These are phyloP conservation scores for Alsophila aescularia DNA, from an alignment of 2,888 invertebrate species.

Conservation along the genomic window DNA sequence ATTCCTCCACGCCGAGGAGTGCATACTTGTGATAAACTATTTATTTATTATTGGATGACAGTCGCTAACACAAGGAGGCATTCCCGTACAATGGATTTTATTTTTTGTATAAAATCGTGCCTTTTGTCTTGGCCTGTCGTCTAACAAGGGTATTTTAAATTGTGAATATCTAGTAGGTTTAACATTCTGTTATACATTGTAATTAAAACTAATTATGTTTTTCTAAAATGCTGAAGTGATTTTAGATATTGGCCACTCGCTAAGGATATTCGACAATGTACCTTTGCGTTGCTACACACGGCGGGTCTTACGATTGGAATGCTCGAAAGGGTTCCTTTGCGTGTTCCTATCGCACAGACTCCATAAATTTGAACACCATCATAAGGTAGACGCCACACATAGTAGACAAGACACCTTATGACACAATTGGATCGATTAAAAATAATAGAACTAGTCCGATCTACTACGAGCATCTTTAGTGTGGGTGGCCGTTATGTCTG, in stretches of 20 bases:
- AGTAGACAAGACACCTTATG: constrained; percentile 2
- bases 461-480: constrained; percentile 58
- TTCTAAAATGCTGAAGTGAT: constrained; percentile 71
- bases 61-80: constrained; percentile 81
- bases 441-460: constrained; percentile 59
- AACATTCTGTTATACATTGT: constrained; percentile 62
- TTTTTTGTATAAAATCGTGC: constrained; percentile 83
- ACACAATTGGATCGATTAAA: constrained; percentile 2
- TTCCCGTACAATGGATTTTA: constrained; percentile 82
- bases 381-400: too few species aligned
- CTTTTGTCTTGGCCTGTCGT: constrained; percentile 84
- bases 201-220: constrained; percentile 79
- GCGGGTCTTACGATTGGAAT: constrained; percentile 37
- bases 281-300: constrained; percentile 37
- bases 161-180: constrained; percentile 71
- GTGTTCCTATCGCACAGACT: constrained; percentile 17
- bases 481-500: constrained; percentile 77
- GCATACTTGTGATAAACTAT: constrained; percentile 77
- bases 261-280: constrained; percentile 58
- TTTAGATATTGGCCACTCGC: constrained; percentile 68
- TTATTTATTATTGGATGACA: constrained; percentile 78
- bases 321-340: constrained; percentile 34
- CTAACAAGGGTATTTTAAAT: constrained; percentile 75
- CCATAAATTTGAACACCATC: constrained; percentile 17
- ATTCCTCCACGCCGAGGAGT: constrained; percentile 60